Evolutionary conservation across 2,888 invertebrate species (phyloP).

Genomic region (Lasiommata megera): DNA sequence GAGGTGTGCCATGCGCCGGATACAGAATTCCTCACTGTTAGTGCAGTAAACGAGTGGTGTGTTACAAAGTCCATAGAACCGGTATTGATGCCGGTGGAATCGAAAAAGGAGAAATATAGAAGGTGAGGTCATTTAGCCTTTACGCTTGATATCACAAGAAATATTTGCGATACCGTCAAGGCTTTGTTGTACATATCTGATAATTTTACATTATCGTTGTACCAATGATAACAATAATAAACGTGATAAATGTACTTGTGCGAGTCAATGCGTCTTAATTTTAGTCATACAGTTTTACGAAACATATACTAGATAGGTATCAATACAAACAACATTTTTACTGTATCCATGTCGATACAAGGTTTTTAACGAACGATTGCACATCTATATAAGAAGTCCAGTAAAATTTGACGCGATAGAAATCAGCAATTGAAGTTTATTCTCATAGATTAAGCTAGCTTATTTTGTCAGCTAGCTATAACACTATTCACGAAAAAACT

Average conservation of each 20-base stretch:
- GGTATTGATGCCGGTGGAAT: constrained; percentile 68
- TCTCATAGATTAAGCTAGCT: no score
- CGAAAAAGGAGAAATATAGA: constrained; percentile 78
- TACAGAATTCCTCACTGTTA: constrained; percentile 72
- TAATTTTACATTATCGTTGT: constrained; percentile 49
- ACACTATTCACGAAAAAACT: no score
- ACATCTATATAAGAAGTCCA: no score
- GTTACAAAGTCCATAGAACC: constrained; percentile 68
- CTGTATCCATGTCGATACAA: no score
- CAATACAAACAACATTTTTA: no score
- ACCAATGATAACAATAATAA: constrained; percentile 46
- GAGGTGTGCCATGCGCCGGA: constrained; percentile 75
- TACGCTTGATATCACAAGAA: constrained; percentile 41
- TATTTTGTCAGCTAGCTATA: no score
- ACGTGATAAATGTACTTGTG: constrained; percentile 35
- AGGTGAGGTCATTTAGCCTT: constrained; percentile 68
- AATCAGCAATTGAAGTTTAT: no score
- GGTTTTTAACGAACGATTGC: no score
- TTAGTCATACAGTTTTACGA: constrained; percentile 22
- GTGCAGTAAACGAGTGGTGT: constrained; percentile 79
- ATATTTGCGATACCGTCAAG: constrained; percentile 64
- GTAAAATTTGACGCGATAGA: no score
- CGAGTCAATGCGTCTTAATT: constrained; percentile 46
- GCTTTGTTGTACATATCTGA: constrained; percentile 61
- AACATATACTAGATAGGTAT: neutral